Evolutionary conservation across 2,797 vertebrate genomes (phyloP), one percentile per base, ranked within the genome.

Genomic region (Sebastes oblongus): DNA sequence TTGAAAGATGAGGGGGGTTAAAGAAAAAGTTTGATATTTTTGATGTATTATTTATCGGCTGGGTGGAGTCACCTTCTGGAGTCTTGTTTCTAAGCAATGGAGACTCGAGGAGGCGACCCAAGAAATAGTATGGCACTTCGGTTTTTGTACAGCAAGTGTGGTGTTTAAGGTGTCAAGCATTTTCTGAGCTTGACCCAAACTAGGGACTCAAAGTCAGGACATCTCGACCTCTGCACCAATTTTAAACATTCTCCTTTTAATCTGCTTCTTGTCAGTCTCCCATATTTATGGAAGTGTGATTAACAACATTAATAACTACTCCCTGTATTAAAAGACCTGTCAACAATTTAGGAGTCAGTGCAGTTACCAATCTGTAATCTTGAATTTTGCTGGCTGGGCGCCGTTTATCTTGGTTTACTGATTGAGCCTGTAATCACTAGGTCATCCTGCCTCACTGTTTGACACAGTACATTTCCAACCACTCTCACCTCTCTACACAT

Each of bases 371-470:
- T 67, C 36, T 25, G 42, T 18, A 46, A 46, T 46, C 42, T 46
- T 55, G 8, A 62, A 36, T 55, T 22, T 36, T 27, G 11, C 14
- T 66, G 20, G 42, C 29, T 7, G 13, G 8, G 3, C 3, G 22
- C 20, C 59, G 25, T 34, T 66, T 30, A n/a, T 42, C 39, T 52
- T 36, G 4, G 52, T 20, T 55, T 72, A 14, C 39, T 66, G 52
- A 71, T 27, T 30, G 60, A 22, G 7, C 13, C 46, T 75, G 62
- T 82, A 80, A 82, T 69, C 61, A 83, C 56, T 9, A 64, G 61
- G 46, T 75, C 77, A 82, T 58, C 50, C 58, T 54, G 70, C 13
- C 82, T 36, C 14, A 66, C 52, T 77, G 39, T 70, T 64, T 83
- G 24, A 78, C 75, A 66, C 34, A 3, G 24, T 69, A 59, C 42